Conservation (phyloP, 2,113 vertebrate genomes). For the Eurystomus gularis region DNA sequence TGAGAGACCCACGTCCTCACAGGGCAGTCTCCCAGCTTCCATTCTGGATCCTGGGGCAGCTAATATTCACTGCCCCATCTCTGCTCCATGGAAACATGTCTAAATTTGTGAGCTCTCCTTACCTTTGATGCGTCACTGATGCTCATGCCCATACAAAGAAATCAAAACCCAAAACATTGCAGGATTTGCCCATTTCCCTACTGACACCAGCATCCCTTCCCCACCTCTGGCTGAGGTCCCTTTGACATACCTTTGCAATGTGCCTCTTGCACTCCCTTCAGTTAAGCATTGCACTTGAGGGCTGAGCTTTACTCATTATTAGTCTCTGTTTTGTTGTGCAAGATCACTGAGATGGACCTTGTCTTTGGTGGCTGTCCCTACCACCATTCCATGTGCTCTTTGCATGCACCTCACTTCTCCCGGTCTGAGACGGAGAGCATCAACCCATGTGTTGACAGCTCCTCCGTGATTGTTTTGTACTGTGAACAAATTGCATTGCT, state of each 20-base stretch:
- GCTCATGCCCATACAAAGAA: not conserved
- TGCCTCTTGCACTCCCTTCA: not conserved
- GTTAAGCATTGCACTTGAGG: not conserved
- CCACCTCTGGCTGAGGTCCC: not conserved
- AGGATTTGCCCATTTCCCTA: not conserved
- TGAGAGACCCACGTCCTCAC: not conserved
- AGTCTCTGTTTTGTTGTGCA: not conserved
- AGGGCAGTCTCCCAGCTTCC: not conserved
- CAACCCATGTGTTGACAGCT: rapidly evolving
- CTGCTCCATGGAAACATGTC: not conserved
- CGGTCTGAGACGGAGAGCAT: rapidly evolving
- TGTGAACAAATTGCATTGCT: not conserved
- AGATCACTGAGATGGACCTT: not conserved
- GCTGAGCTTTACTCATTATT: not conserved
- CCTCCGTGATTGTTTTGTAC: not conserved
- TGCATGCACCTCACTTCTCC: not conserved
- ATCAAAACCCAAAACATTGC: not conserved
- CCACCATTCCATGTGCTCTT: not conserved
- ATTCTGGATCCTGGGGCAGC: not conserved
- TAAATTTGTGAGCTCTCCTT: not conserved
- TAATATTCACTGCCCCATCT: not conserved
- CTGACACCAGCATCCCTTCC: not conserved
- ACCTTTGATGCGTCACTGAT: not conserved
- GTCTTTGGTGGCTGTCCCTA: not conserved
- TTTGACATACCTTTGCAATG: not conserved